Base-by-base conservation (phyloP, 2,888 invertebrate genomes). In the Spodoptera littoralis region DNA sequence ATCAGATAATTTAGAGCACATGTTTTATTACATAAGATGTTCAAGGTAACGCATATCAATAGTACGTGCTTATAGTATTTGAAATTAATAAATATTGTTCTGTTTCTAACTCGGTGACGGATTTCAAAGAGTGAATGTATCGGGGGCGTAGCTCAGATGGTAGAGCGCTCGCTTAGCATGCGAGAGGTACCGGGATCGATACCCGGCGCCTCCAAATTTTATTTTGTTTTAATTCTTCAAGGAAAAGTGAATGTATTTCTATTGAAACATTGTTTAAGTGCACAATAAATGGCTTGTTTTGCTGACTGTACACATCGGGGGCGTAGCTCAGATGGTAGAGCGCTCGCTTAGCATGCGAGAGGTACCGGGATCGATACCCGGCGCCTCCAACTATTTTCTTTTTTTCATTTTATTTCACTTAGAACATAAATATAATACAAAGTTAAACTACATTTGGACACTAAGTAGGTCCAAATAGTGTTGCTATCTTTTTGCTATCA, bases 81-180 rank as follows among this genome's bases (percentile, higher is more conserved):
- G 52, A 61, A 58, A 62, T 54, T 64, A 46, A 11, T 44, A 36
- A 5, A 51, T 44, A 45, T 56, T 64, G 24, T 60, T 65, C 62
- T 22, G 22, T 45, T 58, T 60, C 49, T 24, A n/a, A 50, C 0
- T 8, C 48, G 18, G 46, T 53, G 24, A 11, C 12, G 5, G 50
- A 46, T 65, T 73, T 71, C 43, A 9, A 3, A 0, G 0, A 4
- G 0, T 0, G 0, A 4, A 3, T 1, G 0, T 43, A 79, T 13
- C 51, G 94, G 93, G 94, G 95, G 94, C 93, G 95, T 95, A 95
- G 95, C 95, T 95, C 95, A 95, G 94, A 95, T 94, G 95, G 94
- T 94, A 95, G 95, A 95, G 95, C 94, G 95, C 95, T 95, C 95
- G 94, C 95, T 95, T 94, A 95, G 94, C 94, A 93, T 93, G 93